Percentiles rank a stretch among this genome's conserved stretches.
phyloP scores from a whole-genome alignment of 2,888 invertebrate species.

The Uloborus plumipes region DNA sequence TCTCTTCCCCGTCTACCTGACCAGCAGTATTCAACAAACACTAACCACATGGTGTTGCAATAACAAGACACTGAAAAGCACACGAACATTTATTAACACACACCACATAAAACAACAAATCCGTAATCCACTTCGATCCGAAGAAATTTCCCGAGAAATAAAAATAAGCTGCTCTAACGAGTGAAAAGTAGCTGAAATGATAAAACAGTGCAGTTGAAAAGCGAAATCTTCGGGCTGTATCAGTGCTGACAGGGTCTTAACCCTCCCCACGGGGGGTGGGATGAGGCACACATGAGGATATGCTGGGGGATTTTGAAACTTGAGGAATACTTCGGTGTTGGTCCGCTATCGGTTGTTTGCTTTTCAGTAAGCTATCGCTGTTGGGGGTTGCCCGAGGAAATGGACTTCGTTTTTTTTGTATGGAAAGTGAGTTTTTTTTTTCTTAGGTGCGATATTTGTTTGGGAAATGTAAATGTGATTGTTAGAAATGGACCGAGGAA shows the following conservation, averaged over 20 bases:
- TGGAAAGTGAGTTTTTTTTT: background rate
- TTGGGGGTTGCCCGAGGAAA: conserved; percentile 7
- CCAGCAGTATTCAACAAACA: too few relatives aligned
- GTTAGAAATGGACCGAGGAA: background rate
- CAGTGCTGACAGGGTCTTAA: conserved; percentile 55
- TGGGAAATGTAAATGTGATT: background rate
- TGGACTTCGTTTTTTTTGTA: background rate
- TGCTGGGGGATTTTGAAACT: background rate
- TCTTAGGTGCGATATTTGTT: background rate
- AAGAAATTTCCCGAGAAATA: too few relatives aligned
- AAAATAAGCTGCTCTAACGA: background rate
- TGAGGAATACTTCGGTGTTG: too few relatives aligned
- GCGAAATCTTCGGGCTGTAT: conserved; percentile 35
- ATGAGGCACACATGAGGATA: conserved; percentile 4
- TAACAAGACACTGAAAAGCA: too few relatives aligned
- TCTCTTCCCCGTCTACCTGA: too few relatives aligned
- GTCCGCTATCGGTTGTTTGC: background rate
- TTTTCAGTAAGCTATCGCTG: conserved; percentile 21
- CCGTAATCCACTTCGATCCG: too few relatives aligned
- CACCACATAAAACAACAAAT: too few relatives aligned
- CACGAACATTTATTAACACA: too few relatives aligned
- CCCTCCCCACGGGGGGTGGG: conserved; percentile 47
- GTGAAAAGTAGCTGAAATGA: conserved; percentile 27
- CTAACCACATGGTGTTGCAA: too few relatives aligned
- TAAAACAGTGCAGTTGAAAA: conserved; percentile 19